These are phyloP conservation scores for Anodontia alba DNA, from an alignment of 2,888 invertebrate genomes.

Conservation along the genomic window DNA sequence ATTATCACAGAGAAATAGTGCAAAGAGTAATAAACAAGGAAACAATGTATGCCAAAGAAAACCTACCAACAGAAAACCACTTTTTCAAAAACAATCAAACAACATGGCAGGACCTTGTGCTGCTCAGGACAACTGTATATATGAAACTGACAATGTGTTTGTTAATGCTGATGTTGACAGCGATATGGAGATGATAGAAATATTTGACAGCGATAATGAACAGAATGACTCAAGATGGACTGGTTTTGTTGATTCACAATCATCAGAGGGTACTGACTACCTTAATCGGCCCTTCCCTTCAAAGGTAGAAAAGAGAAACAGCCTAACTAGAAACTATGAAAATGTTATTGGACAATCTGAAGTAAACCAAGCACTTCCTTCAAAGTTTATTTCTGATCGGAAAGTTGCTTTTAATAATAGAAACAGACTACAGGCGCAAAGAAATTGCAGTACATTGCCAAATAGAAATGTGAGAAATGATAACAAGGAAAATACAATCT, in stretches of 20 bases:
- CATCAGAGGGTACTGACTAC: slow-evolving; percentile 51
- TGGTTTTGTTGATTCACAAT: slow-evolving; percentile 49
- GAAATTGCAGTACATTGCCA: background rate
- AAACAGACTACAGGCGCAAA: background rate
- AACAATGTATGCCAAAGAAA: background rate
- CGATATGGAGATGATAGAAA: slow-evolving; percentile 4
- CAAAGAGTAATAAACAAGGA: background rate
- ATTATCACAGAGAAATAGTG: background rate
- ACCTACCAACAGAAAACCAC: background rate
- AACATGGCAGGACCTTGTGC: background rate
- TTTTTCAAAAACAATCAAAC: background rate
- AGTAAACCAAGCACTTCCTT: background rate
- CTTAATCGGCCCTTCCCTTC: slow-evolving; percentile 35
- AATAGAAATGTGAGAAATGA: background rate
- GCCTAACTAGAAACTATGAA: slow-evolving; percentile 6
- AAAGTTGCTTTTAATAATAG: background rate
- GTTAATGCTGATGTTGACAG: background rate
- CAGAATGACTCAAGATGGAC: slow-evolving; percentile 43
- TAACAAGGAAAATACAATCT: background rate
- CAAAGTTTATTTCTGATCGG: background rate
- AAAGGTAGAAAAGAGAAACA: background rate
- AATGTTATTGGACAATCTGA: slow-evolving; percentile 27
- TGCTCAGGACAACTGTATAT: background rate
- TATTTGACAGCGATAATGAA: slow-evolving; percentile 20
- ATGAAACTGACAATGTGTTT: background rate